Evolutionary conservation across 2,113 vertebrate species (phyloP).

Genomic region (Aegotheles bennettii): DNA sequence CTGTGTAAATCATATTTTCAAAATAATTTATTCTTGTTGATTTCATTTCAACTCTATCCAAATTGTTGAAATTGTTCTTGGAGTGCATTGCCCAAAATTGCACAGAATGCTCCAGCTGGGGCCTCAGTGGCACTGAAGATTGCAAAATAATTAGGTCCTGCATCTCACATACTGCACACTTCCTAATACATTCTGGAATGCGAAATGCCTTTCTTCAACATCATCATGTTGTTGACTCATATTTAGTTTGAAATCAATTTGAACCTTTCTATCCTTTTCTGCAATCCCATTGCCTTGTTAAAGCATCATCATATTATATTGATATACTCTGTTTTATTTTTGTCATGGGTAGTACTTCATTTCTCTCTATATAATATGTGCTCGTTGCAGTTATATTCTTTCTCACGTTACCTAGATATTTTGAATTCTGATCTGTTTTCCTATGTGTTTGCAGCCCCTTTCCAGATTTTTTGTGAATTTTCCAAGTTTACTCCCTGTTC

Average conservation of each 20-base stretch:
- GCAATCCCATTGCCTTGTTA: background rate
- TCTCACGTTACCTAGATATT: background rate
- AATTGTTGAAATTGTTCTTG: conserved; percentile 15
- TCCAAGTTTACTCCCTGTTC: background rate
- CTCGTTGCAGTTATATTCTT: background rate
- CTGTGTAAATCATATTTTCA: background rate
- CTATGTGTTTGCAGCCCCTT: background rate
- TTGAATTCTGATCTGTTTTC: background rate
- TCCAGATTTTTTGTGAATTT: background rate
- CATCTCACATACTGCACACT: background rate
- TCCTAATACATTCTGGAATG: conserved; percentile 7
- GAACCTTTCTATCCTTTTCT: background rate
- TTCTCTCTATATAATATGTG: background rate
- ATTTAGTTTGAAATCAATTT: background rate
- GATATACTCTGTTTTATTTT: background rate
- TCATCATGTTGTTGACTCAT: background rate
- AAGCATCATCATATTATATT: background rate
- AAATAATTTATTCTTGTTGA: conserved; percentile 3
- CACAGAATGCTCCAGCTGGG: conserved; percentile 17
- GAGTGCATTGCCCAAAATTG: conserved; percentile 1
- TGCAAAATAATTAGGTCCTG: conserved; percentile 30
- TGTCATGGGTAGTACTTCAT: background rate
- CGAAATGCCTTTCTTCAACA: conserved; percentile 10
- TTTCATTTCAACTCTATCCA: conserved; percentile 23
- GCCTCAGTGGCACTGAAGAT: background rate